These are phyloP conservation scores for Hermetia illucens DNA, from an alignment of 1,140 invertebrate genomes.

Conservation along the genomic window DNA sequence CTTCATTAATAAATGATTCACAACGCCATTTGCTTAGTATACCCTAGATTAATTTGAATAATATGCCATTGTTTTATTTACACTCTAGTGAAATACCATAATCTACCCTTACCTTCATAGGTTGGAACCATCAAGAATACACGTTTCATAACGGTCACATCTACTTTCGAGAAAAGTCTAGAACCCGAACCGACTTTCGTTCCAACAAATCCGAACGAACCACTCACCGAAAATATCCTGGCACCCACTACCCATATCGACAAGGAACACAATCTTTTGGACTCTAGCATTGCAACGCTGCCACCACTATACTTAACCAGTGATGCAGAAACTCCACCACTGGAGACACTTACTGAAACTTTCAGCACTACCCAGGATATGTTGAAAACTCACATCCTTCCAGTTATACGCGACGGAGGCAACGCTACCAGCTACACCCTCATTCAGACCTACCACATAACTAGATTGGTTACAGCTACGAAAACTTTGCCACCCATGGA, in stretches of 20 bases:
- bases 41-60: too few relatives aligned
- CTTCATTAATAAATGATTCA: too few relatives aligned
- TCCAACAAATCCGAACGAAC: conserved; percentile 44
- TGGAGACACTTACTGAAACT: conserved; percentile 79
- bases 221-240: conserved; percentile 73
- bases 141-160: conserved; percentile 68
- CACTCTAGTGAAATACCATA: not conserved
- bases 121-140: conserved; percentile 76
- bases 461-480: conserved; percentile 68
- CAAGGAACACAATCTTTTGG: conserved; percentile 52
- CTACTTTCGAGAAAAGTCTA: conserved; percentile 61
- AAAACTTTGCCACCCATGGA: conserved; percentile 78
- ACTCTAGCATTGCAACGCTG: conserved; percentile 65
- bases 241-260: conserved; percentile 58
- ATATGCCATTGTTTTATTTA: too few relatives aligned
- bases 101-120: too few relatives aligned
- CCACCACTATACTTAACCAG: conserved; percentile 61
- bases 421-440: conserved; percentile 62
- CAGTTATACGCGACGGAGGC: conserved; percentile 53
- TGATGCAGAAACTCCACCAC: conserved; percentile 58
- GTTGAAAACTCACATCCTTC: conserved; percentile 73
- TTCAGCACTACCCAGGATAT: conserved; percentile 78
- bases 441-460: conserved; percentile 77
- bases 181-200: conserved; percentile 42
- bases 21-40: too few relatives aligned